Conservation (phyloP, 2,888 invertebrate genomes). For the Elaeidobius kamerunicus region DNA sequence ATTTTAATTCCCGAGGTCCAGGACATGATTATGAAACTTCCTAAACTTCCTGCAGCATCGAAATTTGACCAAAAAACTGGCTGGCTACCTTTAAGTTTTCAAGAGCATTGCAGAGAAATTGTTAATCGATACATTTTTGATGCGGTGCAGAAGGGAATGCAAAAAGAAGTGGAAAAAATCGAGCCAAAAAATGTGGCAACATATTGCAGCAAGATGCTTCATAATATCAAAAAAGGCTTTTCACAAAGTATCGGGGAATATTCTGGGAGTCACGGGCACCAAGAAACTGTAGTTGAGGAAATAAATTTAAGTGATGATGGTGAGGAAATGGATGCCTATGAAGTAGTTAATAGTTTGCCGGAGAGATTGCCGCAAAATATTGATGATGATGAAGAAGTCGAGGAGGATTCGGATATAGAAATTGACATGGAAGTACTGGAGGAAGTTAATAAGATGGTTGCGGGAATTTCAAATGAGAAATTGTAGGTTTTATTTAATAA, state of each 20-base stretch:
- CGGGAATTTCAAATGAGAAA: slow-evolving; percentile 10
- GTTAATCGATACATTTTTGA: slow-evolving; percentile 55
- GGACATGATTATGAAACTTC: slow-evolving; percentile 66
- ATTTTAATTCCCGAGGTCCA: slow-evolving; percentile 76
- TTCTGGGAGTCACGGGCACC: slow-evolving; percentile 20
- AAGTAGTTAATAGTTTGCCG: slow-evolving; percentile 35
- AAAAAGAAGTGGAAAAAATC: slow-evolving; percentile 36
- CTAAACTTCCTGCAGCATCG: slow-evolving; percentile 56
- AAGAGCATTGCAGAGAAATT: slow-evolving; percentile 69
- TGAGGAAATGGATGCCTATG: slow-evolving; percentile 33
- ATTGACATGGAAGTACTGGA: slow-evolving; percentile 43
- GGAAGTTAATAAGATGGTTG: slow-evolving; percentile 43
- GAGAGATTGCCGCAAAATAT: slow-evolving; percentile 35
- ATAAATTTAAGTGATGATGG: slow-evolving; percentile 36
- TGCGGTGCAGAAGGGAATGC: slow-evolving; percentile 37
- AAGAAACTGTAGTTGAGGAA: slow-evolving; percentile 27
- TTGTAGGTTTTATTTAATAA: too few species aligned
- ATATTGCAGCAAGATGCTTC: slow-evolving; percentile 40
- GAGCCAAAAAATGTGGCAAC: slow-evolving; percentile 5
- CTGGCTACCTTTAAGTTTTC: slow-evolving; percentile 72
- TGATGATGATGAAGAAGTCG: slow-evolving; percentile 35
- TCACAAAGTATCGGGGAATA: slow-evolving; percentile 25
- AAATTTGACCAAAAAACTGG: slow-evolving; percentile 72
- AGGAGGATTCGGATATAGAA: slow-evolving; percentile 37
- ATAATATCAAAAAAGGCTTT: slow-evolving; percentile 36